Percentiles rank a stretch among this genome's conserved stretches.
phyloP scores from a whole-genome alignment of 92 coral and sea anemone species.

The Zoanthus sociatus region DNA sequence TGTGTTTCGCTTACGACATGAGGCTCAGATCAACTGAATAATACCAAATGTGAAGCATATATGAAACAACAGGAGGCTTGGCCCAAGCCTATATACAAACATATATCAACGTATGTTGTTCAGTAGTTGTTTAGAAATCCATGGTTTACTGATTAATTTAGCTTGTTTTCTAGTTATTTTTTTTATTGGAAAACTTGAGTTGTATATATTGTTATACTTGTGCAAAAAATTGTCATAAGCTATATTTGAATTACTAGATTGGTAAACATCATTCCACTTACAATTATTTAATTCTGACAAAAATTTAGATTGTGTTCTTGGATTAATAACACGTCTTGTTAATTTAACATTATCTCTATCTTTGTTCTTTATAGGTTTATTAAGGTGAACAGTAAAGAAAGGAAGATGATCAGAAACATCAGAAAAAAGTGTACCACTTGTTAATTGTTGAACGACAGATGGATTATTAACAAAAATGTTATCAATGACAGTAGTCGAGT shows the following conservation, averaged over 20 bases:
- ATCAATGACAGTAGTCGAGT: slow-evolving; percentile 49
- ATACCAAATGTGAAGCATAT: no score
- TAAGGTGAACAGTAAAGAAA: neutral
- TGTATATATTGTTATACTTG: slow-evolving; percentile 20
- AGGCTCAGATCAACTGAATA: no score
- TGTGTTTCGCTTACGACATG: no score
- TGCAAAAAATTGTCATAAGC: slow-evolving; percentile 19
- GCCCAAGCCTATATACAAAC: no score
- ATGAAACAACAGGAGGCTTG: no score
- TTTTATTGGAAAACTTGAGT: slow-evolving; percentile 25
- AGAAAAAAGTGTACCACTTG: slow-evolving; percentile 18
- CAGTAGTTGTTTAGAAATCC: slow-evolving; percentile 41
- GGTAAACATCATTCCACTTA: slow-evolving; percentile 33
- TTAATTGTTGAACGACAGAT: neutral
- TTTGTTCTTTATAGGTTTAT: neutral
- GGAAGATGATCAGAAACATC: neutral
- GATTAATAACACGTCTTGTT: slow-evolving; percentile 8
- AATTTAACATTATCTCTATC: slow-evolving; percentile 2
- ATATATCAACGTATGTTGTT: no score
- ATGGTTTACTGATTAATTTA: slow-evolving; percentile 38
- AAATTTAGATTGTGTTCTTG: slow-evolving; percentile 25
- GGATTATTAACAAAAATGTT: no score
- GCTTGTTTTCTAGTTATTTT: slow-evolving; percentile 21
- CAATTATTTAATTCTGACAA: slow-evolving; percentile 15
- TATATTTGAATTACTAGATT: slow-evolving; percentile 15